Percentiles rank a stretch among this genome's conserved stretches.
Evolutionary conservation across 2,888 invertebrate genomes (phyloP).

Genomic region (Octonoba sinensis): DNA sequence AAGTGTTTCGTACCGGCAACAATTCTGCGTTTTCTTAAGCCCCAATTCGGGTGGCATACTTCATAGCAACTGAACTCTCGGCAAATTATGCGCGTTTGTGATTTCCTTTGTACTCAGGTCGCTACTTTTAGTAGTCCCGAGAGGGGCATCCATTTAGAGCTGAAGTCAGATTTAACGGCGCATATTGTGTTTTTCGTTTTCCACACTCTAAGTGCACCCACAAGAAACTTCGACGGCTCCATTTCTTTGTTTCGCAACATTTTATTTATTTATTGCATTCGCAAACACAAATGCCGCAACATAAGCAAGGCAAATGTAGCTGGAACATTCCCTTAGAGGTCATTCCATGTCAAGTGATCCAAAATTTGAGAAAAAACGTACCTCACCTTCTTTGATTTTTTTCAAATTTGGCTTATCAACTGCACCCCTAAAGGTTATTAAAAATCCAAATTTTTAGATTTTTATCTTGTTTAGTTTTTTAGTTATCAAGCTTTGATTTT

Average conservation of each 20-base stretch:
- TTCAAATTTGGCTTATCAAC: too few relatives aligned
- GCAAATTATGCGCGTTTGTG: constrained; percentile 52
- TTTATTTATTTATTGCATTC: constrained; percentile 33
- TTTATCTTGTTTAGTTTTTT: too few relatives aligned
- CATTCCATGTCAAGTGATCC: too few relatives aligned
- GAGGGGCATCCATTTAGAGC: constrained; percentile 40
- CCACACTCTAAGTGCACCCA: constrained; percentile 19
- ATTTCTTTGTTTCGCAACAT: constrained; percentile 20
- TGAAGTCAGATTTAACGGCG: constrained; percentile 51
- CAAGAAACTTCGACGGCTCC: constrained; percentile 12
- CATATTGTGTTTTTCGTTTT: constrained; percentile 40
- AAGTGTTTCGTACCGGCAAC: constrained; percentile 18
- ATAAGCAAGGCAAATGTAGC: neutral
- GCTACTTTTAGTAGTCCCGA: constrained; percentile 50
- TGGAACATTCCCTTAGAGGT: too few relatives aligned
- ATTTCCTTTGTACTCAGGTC: constrained; percentile 40
- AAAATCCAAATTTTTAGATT: too few relatives aligned
- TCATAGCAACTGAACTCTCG: constrained; percentile 43
- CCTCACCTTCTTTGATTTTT: too few relatives aligned
- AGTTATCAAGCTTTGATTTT: too few relatives aligned
- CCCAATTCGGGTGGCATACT: constrained; percentile 30
- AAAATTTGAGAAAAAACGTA: too few relatives aligned
- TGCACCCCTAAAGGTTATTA: too few relatives aligned
- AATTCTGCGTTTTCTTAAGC: constrained; percentile 30
- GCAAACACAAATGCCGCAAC: constrained; percentile 14